These are phyloP conservation scores for Morpho helenor DNA, from an alignment of 2,888 invertebrate species.

Conservation along the genomic window DNA sequence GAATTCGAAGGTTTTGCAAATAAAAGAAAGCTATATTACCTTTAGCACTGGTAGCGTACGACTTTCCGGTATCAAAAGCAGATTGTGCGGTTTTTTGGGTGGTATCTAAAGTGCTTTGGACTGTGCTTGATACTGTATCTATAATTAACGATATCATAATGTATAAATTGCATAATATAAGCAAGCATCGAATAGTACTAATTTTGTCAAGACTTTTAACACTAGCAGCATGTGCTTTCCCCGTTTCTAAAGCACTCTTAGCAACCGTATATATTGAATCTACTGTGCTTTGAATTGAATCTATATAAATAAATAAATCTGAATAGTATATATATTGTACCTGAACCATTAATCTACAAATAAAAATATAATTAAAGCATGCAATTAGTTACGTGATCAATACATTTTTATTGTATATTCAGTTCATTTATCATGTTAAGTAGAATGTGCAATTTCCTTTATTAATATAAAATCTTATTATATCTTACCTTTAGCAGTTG, in stretches of 20 bases:
- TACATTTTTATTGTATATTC: neutral
- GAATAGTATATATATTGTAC: neutral
- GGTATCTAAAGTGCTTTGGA: too few relatives aligned
- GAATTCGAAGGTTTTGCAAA: too few relatives aligned
- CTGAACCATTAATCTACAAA: neutral
- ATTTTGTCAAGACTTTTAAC: too few relatives aligned
- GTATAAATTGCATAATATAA: too few relatives aligned
- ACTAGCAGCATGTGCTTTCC: slow-evolving; percentile 32
- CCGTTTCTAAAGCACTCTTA: slow-evolving; percentile 38
- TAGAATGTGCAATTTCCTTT: neutral
- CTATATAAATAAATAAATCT: neutral
- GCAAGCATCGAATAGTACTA: too few relatives aligned
- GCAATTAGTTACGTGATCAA: neutral
- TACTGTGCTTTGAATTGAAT: slow-evolving; percentile 27
- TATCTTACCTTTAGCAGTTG: slow-evolving; percentile 63
- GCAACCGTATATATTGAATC: slow-evolving; percentile 42
- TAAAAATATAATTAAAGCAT: neutral
- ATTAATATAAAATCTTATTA: neutral
- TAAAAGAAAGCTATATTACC: too few relatives aligned
- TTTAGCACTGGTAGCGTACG: too few relatives aligned
- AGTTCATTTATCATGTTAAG: slow-evolving; percentile 1
- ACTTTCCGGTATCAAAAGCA: too few relatives aligned
- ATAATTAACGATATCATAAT: slow-evolving; percentile 22
- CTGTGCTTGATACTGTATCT: too few relatives aligned
- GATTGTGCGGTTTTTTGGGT: too few relatives aligned